These are phyloP conservation scores for Catharus fuscescens DNA, from an alignment of 2,113 vertebrate species.

Conservation along the genomic window DNA sequence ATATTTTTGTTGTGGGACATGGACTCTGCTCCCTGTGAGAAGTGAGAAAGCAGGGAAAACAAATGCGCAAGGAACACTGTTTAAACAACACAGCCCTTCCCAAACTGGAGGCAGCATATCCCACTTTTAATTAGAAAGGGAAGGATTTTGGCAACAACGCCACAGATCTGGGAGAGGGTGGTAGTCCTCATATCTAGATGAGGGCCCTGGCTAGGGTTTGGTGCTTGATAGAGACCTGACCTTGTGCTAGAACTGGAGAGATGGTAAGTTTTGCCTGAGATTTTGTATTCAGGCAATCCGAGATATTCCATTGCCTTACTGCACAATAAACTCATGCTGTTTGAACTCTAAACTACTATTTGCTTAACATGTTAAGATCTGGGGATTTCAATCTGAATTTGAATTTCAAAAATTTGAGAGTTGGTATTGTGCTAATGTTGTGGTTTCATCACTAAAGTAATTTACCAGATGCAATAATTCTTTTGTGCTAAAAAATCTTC, in stretches of 20 bases:
- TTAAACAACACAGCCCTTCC: conserved; percentile 45
- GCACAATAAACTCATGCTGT: background rate
- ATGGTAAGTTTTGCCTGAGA: background rate
- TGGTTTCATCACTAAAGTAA: background rate
- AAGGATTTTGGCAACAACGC: background rate
- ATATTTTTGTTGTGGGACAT: background rate
- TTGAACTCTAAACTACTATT: background rate
- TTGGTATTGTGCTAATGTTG: background rate
- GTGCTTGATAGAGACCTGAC: background rate
- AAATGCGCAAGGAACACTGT: background rate
- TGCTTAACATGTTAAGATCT: background rate
- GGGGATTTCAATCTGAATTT: background rate
- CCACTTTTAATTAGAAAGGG: background rate
- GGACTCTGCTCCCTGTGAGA: background rate
- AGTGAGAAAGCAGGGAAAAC: background rate
- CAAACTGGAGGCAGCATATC: background rate
- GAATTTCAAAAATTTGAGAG: background rate
- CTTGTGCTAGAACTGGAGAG: background rate
- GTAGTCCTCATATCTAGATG: background rate
- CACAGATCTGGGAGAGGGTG: background rate
- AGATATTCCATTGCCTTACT: background rate
- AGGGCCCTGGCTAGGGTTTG: background rate
- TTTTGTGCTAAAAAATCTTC: background rate
- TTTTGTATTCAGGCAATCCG: background rate
- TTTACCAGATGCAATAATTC: background rate